phyloP scores from a whole-genome alignment of 2,888 invertebrate species.

The Bruchidius siliquastri region DNA sequence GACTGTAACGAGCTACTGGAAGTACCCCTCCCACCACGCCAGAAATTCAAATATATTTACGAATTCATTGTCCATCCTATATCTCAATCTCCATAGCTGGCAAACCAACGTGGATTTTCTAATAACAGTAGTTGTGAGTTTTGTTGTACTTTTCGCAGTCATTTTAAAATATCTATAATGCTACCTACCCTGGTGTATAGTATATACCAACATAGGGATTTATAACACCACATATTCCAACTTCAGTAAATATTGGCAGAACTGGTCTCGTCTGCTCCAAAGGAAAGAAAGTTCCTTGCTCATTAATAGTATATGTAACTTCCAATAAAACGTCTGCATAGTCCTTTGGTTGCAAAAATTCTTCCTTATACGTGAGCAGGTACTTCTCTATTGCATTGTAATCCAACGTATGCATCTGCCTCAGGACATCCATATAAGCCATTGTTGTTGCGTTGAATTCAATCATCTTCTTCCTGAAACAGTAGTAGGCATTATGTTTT shows the following conservation, averaged over 20 bases:
- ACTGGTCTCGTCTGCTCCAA: slow-evolving; percentile 7
- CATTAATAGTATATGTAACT: slow-evolving; percentile 4
- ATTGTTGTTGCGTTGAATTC: slow-evolving; percentile 6
- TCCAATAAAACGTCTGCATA: slow-evolving; percentile 14
- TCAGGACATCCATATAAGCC: slow-evolving; percentile 17
- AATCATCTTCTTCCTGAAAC: not conserved
- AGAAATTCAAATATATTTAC: too few relatives aligned
- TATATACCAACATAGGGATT: slow-evolving; percentile 19
- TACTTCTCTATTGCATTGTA: slow-evolving; percentile 16
- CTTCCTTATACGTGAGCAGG: slow-evolving; percentile 14
- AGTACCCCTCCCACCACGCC: too few relatives aligned
- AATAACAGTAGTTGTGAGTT: too few relatives aligned
- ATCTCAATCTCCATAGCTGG: too few relatives aligned
- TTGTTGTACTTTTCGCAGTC: too few relatives aligned
- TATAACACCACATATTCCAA: slow-evolving; percentile 16
- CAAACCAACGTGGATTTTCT: too few relatives aligned
- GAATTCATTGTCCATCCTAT: too few relatives aligned
- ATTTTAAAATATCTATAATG: too few relatives aligned
- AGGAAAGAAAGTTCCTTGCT: slow-evolving; percentile 8
- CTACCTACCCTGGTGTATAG: slow-evolving; percentile 16
- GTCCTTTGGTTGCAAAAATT: slow-evolving; percentile 19
- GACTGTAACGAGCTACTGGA: too few relatives aligned
- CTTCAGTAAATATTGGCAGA: slow-evolving; percentile 16
- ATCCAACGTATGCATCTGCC: slow-evolving; percentile 16
- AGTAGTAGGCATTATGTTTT: not conserved